Evolutionary conservation across 2,888 invertebrate genomes (phyloP).

Genomic region (Pelosia muscerda): DNA sequence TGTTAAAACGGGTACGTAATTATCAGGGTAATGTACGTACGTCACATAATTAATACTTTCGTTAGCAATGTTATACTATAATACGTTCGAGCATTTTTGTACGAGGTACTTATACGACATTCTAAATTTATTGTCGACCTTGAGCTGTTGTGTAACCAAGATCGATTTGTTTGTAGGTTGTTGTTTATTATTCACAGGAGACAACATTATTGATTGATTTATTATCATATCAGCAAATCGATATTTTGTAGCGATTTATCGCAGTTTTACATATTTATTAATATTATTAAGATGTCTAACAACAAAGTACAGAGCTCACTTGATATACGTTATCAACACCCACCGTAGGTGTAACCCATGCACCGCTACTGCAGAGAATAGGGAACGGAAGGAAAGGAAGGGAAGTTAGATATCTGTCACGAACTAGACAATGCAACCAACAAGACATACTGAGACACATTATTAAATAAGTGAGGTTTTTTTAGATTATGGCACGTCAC

Average conservation of each 20-base stretch:
- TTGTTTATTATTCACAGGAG: background rate
- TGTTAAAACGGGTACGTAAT: background rate
- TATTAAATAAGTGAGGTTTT: too few species aligned
- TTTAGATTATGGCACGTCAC: too few species aligned
- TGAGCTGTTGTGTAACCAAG: background rate
- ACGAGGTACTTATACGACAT: background rate
- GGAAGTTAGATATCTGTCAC: too few species aligned
- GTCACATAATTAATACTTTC: background rate
- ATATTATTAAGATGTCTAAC: background rate
- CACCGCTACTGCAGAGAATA: background rate
- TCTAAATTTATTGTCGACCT: background rate
- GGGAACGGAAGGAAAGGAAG: background rate
- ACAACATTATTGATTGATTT: background rate
- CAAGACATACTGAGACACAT: too few species aligned
- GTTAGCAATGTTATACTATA: background rate
- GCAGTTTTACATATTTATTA: background rate
- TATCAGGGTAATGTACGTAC: background rate
- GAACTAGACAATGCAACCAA: too few species aligned
- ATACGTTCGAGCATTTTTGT: background rate
- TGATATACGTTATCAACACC: background rate
- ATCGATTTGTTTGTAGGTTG: background rate
- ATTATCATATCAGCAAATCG: background rate
- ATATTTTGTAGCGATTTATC: slow-evolving; percentile 2
- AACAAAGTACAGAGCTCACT: background rate
- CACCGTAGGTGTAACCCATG: too few species aligned